Evolutionary conservation across 2,888 invertebrate species (phyloP).

Genomic region (Agrotis segetum): DNA sequence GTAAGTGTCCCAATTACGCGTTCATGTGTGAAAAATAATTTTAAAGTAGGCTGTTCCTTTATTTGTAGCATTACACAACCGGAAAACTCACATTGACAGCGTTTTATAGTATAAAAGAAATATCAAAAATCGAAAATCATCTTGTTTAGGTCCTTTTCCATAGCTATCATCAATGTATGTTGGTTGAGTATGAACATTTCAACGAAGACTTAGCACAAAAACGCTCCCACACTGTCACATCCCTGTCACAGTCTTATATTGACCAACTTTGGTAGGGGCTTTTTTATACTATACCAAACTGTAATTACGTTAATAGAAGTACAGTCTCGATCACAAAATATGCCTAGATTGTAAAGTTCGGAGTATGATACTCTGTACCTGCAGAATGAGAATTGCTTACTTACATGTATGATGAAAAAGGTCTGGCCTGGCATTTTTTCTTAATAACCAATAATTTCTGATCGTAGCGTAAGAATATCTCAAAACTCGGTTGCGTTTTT

Average conservation of each 20-base stretch:
- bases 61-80: neutral
- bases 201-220: neutral
- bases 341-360: too few species aligned
- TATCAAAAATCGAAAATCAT: neutral
- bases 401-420: too few species aligned
- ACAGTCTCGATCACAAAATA: constrained; percentile 1
- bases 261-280: constrained; percentile 10
- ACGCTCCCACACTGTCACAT: neutral
- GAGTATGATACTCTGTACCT: too few species aligned
- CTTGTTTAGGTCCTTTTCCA: neutral
- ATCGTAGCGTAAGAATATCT: too few species aligned
- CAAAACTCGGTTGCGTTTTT: too few species aligned
- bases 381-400: too few species aligned
- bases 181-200: neutral
- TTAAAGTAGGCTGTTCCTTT: neutral
- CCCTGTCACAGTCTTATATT: constrained; percentile 12
- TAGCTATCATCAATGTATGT: neutral
- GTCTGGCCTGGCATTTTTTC: too few species aligned
- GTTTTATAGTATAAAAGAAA: neutral
- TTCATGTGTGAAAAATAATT: too few species aligned
- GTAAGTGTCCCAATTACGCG: too few species aligned
- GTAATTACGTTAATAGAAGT: constrained; percentile 54
- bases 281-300: constrained; percentile 30
- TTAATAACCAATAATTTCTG: too few species aligned
- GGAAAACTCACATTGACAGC: neutral